Conservation (phyloP, 2,797 vertebrate genomes). For the Echiichthys vipera region DNA sequence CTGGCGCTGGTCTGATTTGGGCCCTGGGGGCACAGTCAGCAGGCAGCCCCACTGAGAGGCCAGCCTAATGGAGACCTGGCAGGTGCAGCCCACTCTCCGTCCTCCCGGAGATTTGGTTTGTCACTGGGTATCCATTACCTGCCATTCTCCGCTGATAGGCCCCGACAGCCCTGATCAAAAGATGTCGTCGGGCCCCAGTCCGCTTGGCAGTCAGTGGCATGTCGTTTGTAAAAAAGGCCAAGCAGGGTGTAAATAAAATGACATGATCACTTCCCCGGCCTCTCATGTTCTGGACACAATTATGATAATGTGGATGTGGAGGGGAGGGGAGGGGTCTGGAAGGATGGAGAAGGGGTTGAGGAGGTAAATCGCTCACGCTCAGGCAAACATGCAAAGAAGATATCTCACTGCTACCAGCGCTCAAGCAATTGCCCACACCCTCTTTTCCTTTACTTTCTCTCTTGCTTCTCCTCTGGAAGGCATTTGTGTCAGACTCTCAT, state of each 20-base stretch:
- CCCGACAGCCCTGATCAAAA: constrained; percentile 99
- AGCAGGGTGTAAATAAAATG: constrained; percentile 99
- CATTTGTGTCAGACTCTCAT: constrained; percentile 78
- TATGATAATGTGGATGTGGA: constrained; percentile 94
- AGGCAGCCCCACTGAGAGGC: constrained; percentile 93
- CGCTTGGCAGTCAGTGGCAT: constrained; percentile 97
- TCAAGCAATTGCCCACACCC: constrained; percentile 34
- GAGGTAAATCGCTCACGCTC: constrained; percentile 75
- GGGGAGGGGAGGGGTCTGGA: constrained; percentile 57
- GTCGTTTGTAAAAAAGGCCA: constrained; percentile 98
- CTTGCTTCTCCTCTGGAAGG: constrained; percentile 59
- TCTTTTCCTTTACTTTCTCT: constrained; percentile 43
- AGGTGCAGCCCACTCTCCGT: constrained; percentile 97
- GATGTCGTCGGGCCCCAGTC: constrained; percentile 97
- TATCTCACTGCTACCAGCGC: constrained; percentile 44
- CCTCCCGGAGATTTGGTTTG: constrained; percentile 99
- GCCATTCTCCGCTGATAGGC: constrained; percentile 99
- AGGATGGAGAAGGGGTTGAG: constrained; percentile 55
- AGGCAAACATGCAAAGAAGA: constrained; percentile 65
- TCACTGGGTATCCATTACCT: constrained; percentile 99
- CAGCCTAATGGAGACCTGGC: constrained; percentile 99
- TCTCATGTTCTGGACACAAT: constrained; percentile 99
- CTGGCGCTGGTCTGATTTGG: constrained; percentile 96
- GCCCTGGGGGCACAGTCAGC: constrained; percentile 93
- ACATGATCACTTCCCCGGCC: constrained; percentile 99